phyloP scores from a whole-genome alignment of 2,113 vertebrate genomes.

The Accipiter virgatus region DNA sequence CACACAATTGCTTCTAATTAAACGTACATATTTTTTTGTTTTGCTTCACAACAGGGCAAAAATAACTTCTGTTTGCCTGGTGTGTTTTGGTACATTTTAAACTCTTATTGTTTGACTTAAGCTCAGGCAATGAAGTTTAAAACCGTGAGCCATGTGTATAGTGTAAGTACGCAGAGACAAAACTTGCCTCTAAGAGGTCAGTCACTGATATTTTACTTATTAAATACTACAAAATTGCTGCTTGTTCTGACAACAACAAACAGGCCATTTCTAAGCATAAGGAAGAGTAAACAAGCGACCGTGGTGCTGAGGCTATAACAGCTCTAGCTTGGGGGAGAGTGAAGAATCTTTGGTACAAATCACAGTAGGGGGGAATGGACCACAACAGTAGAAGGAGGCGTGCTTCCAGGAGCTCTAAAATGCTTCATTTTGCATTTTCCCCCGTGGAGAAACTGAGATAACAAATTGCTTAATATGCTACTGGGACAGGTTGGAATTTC shows the following conservation, averaged over 20 bases:
- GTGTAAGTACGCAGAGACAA: neutral
- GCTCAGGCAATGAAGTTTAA: neutral
- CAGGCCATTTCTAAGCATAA: neutral
- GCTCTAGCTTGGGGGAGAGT: neutral
- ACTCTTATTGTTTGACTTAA: neutral
- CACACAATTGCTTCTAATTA: neutral
- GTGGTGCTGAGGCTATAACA: neutral
- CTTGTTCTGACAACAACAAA: neutral
- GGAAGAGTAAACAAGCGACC: neutral
- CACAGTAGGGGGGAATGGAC: neutral
- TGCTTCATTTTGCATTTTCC: neutral
- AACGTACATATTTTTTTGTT: neutral
- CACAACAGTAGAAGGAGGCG: neutral
- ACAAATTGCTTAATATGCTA: neutral
- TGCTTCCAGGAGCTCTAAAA: neutral
- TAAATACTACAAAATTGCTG: neutral
- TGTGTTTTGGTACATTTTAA: neutral
- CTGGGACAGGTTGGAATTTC: neutral
- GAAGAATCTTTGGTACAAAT: neutral
- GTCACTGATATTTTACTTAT: neutral
- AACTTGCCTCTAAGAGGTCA: neutral
- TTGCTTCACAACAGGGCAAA: neutral
- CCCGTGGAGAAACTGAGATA: neutral
- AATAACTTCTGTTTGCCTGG: neutral
- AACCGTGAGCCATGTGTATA: neutral